Conservation (phyloP, 2,797 vertebrate species). For the Sardinella longiceps region DNA sequence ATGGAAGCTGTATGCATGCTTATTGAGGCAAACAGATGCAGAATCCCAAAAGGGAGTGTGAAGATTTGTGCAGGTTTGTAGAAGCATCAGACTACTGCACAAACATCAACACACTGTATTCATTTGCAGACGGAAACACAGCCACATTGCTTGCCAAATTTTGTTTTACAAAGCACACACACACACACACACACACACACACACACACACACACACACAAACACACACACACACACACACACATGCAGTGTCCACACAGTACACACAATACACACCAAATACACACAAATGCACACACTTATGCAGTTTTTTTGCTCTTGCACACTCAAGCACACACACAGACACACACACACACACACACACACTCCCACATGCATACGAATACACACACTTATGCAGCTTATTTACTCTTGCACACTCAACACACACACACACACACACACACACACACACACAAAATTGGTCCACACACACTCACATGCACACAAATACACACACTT, state of each 20-base stretch:
- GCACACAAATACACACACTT: neutral
- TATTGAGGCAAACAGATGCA: neutral
- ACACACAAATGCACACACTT: neutral
- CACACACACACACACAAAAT: neutral
- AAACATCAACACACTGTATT: neutral
- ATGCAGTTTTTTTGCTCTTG: too few species aligned
- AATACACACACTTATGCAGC: neutral
- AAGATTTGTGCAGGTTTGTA: neutral
- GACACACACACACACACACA: conserved; percentile 20
- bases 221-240: neutral
- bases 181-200: conserved; percentile 28
- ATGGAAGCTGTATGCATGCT: too few species aligned
- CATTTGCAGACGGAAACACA: neutral
- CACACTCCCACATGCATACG: too few species aligned
- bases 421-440: neutral
- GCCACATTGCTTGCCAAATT: neutral
- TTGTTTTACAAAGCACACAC: conserved; percentile 20
- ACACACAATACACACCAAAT: neutral
- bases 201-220: neutral
- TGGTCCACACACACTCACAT: neutral
- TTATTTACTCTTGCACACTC: neutral
- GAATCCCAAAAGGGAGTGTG: too few species aligned
- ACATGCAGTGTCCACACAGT: too few species aligned
- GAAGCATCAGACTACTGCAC: neutral
- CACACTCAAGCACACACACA: too few species aligned